These are phyloP conservation scores for Grantiella picta DNA, from an alignment of 2,113 vertebrate species.

Conservation along the genomic window DNA sequence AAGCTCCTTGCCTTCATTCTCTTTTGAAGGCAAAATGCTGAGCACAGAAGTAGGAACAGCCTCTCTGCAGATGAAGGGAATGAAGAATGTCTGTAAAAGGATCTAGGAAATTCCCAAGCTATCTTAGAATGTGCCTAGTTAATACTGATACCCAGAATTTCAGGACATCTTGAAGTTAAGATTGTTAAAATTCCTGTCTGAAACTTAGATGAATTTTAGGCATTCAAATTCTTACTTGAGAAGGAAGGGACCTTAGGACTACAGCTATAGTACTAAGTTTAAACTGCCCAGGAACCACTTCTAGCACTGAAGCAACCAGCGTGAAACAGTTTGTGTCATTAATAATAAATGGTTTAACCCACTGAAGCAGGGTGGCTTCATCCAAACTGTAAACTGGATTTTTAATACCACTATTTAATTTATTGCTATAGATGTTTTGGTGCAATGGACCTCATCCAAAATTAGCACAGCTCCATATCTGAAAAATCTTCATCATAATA, in stretches of 20 bases:
- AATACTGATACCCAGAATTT: neutral
- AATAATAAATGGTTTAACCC: neutral
- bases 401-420: neutral
- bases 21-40: neutral
- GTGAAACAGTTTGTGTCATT: neutral
- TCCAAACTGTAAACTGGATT: neutral
- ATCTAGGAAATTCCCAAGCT: neutral
- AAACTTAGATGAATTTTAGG: neutral
- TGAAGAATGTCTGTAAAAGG: neutral
- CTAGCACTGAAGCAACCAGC: neutral
- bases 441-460: neutral
- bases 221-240: neutral
- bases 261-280: neutral
- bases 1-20: neutral
- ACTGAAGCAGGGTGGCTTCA: neutral
- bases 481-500: neutral
- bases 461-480: neutral
- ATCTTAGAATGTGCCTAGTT: neutral
- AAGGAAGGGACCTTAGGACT: neutral
- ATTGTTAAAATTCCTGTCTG: neutral
- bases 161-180: neutral
- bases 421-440: neutral
- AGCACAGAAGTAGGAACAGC: neutral
- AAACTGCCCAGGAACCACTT: neutral
- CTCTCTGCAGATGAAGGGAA: neutral